Base-by-base conservation (phyloP, 2,888 invertebrate species). In the Tholera decimalis region DNA sequence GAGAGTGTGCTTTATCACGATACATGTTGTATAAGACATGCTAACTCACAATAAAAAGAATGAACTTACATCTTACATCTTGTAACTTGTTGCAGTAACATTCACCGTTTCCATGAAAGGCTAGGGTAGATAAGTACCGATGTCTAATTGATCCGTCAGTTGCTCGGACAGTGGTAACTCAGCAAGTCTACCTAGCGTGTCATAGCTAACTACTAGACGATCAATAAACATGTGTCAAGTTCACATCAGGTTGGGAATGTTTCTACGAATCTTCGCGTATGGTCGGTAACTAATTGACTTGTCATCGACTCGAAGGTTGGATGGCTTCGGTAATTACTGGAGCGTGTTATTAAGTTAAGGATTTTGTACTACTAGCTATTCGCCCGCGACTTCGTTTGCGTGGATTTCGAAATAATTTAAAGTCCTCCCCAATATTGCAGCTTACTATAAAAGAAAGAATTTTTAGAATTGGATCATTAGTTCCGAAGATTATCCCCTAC, bases 151-250 rank as follows among this genome's bases (percentile, higher is more conserved):
- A 55, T n/a, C 44, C 50, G 33, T 69, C 68, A 74, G 37, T 43
- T 50, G 55, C 18, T 30, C 24, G 24, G 37, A 22, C 46, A 28
- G 6, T 1, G 26, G n/a, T 24, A 30, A 50, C 49, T 55, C 35
- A 24, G 74, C 41, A 26, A 26, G 46, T 39, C 18, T 53, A 37
- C 33, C 33, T 67, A 28, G 68, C 50, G 69, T 69, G 57, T 46
- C 28, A 55, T 50, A 67, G 41, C 15, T 28, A 20, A 70, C 18
- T 37, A 50, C 43, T 11, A 1, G 22, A 26, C 57, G 57, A 68
- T 69, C 69, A 35, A 69, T 75, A 68, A 9, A 30, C 57, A 68
- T 28, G 22, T 56, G 75, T 68, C 69, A 70, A 70, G 69, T 70
- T 68, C 69, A 75, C 50, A 69, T 18, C 35, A 18, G 22, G 49